These are phyloP conservation scores for Carlito syrichta DNA, from an alignment of 2,113 vertebrate species.

Conservation along the genomic window DNA sequence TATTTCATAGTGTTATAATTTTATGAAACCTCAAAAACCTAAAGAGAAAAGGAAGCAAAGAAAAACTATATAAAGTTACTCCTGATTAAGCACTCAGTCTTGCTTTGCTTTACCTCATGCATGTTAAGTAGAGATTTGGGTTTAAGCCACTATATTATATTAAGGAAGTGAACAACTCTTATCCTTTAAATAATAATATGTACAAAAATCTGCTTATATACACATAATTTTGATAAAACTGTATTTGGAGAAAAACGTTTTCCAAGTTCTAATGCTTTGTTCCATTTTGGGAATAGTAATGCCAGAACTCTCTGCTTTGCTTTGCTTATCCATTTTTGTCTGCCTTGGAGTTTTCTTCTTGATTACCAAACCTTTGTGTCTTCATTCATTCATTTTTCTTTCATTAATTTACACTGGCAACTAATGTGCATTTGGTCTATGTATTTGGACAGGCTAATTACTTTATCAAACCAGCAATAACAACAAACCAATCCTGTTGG, in stretches of 20 bases:
- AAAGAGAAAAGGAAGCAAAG: background rate
- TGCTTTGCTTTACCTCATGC: background rate
- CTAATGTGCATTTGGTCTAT: background rate
- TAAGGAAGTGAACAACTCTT: background rate
- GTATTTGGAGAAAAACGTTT: too few species aligned
- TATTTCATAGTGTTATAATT: background rate
- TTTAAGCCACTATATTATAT: too few species aligned
- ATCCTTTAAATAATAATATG: background rate
- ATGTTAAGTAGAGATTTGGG: background rate
- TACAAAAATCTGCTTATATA: background rate
- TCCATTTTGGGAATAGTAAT: background rate
- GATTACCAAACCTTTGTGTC: background rate
- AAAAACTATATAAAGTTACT: background rate
- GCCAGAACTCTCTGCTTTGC: too few species aligned
- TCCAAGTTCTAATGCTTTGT: too few species aligned
- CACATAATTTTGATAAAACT: background rate
- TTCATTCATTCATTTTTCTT: background rate
- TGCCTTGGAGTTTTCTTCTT: background rate
- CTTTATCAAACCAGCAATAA: background rate
- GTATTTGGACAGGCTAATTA: background rate
- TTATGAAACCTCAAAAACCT: background rate
- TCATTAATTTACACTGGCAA: background rate
- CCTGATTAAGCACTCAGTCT: too few species aligned
- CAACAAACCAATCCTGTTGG: background rate
- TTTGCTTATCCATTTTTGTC: background rate